A percentile compares a stretch with the other conserved stretches of the same genome.
phyloP scores from a whole-genome alignment of 2,888 invertebrate species.

The Drosophila leonis region DNA sequence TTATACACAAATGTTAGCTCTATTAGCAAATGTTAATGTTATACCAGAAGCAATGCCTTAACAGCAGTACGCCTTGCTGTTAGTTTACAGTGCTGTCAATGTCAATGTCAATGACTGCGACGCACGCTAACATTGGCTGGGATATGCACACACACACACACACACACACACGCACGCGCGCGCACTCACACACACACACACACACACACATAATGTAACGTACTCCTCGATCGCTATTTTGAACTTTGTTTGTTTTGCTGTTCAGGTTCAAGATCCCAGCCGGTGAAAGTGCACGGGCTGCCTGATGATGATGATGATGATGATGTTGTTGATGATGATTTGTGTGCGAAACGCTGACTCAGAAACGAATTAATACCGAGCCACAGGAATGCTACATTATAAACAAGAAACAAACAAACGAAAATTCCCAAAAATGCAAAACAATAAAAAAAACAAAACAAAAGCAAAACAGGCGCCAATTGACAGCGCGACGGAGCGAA shows the following conservation, averaged over 20 bases:
- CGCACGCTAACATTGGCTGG: slow-evolving; percentile 5
- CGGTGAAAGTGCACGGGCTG: slow-evolving; percentile 47
- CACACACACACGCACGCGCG: not conserved
- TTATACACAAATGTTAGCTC: not conserved
- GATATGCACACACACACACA: not conserved
- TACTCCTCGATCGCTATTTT: slow-evolving; percentile 32
- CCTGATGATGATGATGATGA: not conserved
- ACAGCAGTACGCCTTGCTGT: not conserved
- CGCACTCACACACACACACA: not conserved
- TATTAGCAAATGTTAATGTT: not conserved
- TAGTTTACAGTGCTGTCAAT: not conserved
- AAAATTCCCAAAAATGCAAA: slow-evolving; percentile 40
- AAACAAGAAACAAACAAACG: slow-evolving; percentile 35
- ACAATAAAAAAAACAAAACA: slow-evolving; percentile 30
- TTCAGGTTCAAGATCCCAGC: slow-evolving; percentile 42
- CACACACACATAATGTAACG: not conserved
- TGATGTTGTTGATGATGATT: slow-evolving; percentile 20
- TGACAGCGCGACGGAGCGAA: slow-evolving; percentile 9
- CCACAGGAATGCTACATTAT: slow-evolving; percentile 40
- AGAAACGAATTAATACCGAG: slow-evolving; percentile 3
- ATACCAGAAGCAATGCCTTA: not conserved
- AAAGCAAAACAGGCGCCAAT: slow-evolving; percentile 43
- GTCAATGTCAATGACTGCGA: slow-evolving; percentile 25
- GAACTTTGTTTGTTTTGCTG: slow-evolving; percentile 34
- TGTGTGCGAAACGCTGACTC: slow-evolving; percentile 35